These are phyloP conservation scores for Rhinoderma darwinii DNA, from an alignment of 2,113 vertebrate genomes.

Conservation along the genomic window DNA sequence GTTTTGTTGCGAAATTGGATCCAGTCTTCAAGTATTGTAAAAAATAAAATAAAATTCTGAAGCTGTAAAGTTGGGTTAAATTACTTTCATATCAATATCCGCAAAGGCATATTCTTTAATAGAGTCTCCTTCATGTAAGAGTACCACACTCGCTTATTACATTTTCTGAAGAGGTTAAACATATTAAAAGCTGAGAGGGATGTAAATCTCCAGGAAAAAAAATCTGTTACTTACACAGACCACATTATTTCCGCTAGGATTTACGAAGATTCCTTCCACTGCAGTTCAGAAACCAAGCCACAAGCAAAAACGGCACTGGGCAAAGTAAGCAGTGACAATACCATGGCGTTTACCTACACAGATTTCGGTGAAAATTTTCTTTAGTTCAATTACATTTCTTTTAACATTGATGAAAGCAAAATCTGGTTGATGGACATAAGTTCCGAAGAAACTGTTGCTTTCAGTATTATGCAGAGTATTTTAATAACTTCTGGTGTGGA, in stretches of 20 bases:
- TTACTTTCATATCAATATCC: too few relatives aligned
- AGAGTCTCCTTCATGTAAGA: not conserved
- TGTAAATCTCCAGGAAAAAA: not conserved
- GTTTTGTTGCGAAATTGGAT: too few relatives aligned
- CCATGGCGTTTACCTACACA: not conserved
- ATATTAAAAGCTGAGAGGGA: not conserved
- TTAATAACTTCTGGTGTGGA: not conserved
- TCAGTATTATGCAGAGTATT: not conserved
- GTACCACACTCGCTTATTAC: not conserved
- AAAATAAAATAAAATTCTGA: too few relatives aligned
- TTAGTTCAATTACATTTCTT: not conserved
- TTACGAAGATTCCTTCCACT: slow-evolving; percentile 24
- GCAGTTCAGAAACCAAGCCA: not conserved
- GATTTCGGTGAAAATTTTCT: not conserved
- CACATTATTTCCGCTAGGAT: slow-evolving; percentile 9
- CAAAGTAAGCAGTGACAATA: not conserved
- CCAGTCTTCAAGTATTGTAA: too few relatives aligned
- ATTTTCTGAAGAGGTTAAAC: not conserved
- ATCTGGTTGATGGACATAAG: not conserved
- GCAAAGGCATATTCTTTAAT: not conserved
- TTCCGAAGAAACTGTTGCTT: not conserved
- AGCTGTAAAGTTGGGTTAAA: too few relatives aligned
- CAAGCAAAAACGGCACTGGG: not conserved
- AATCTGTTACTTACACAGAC: slow-evolving; percentile 7
- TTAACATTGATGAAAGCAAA: not conserved